Evolutionary conservation across 2,113 vertebrate species (phyloP), one percentile per base, ranked within the genome.

Genomic region (Oncorhynchus masou): DNA sequence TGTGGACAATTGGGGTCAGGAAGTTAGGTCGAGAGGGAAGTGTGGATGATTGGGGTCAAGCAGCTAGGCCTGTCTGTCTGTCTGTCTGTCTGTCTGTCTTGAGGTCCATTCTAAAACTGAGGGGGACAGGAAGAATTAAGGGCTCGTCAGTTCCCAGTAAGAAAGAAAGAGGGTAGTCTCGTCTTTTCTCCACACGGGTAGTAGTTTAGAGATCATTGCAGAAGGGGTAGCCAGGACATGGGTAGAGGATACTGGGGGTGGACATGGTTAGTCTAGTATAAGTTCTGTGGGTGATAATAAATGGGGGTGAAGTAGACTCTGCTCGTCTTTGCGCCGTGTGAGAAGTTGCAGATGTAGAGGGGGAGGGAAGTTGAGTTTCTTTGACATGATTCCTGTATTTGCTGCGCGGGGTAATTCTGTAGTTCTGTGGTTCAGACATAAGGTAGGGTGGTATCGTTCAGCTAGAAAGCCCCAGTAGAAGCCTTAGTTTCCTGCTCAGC

Each of bases 381-480:
- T n/a, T 65, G 65, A 67, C 65, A 29, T 67, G 29, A 29, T 67
- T 67, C 24, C 65, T 31, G 49, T 16, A 15, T 54, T 67, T 67
- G 65, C 25, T 67, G 27, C 25, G 5, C 15, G 16, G 49, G 49
- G 49, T 54, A 54, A 54, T 15, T 54, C 49, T 51, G 13, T 16
- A 51, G 49, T 51, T 54, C 49, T 51, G 49, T 16, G 12, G 49
- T 51, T 67, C 65, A 67, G 65, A 29, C 16, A 25, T 29, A 20
- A 16, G 79, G 48, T 29, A 20, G 29, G 79, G 48, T 15, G 74
- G 69, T 51, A 29, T 22, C 70, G 74, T 68, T 73, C 75, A 76
- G 79, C 78, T 73, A 72, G 77, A 86, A 88, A 88, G 85, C 89
- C 85, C 84, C 84, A 89, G 88, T 85, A 74, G 49, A 19, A 54